phyloP scores from a whole-genome alignment of 2,888 invertebrate species.

The Panzeria rudis region DNA sequence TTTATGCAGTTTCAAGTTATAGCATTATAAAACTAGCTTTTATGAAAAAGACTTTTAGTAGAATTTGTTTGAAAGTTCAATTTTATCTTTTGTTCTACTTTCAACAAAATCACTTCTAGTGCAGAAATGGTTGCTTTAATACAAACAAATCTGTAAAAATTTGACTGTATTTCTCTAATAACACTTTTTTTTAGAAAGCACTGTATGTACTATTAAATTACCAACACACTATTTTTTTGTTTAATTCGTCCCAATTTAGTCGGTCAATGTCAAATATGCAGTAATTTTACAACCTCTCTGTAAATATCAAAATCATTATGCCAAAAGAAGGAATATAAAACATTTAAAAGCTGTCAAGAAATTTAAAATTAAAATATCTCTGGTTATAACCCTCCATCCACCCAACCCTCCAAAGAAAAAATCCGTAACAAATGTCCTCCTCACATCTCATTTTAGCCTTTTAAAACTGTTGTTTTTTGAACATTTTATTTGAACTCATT shows the following conservation, averaged over 20 bases:
- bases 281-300: constrained; percentile 25
- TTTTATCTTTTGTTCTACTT: too few species aligned
- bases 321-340: constrained; percentile 28
- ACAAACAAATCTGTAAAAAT: neutral
- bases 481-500: constrained; percentile 47
- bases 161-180: neutral
- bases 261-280: constrained; percentile 49
- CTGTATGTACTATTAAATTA: neutral
- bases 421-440: constrained; percentile 54
- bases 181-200: constrained; percentile 8
- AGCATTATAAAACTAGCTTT: neutral
- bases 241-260: constrained; percentile 32
- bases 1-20: neutral
- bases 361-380: constrained; percentile 63
- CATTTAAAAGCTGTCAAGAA: constrained; percentile 52
- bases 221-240: constrained; percentile 4
- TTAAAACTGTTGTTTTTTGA: neutral
- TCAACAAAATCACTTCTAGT: neutral
- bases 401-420: neutral
- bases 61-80: too few species aligned
- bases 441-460: constrained; percentile 26
- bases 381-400: neutral
- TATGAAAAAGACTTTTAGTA: neutral
- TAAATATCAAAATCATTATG: constrained; percentile 43
- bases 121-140: neutral